These are phyloP conservation scores for Aspidoscelis tigris DNA, from an alignment of 2,113 vertebrate genomes.

Conservation along the genomic window DNA sequence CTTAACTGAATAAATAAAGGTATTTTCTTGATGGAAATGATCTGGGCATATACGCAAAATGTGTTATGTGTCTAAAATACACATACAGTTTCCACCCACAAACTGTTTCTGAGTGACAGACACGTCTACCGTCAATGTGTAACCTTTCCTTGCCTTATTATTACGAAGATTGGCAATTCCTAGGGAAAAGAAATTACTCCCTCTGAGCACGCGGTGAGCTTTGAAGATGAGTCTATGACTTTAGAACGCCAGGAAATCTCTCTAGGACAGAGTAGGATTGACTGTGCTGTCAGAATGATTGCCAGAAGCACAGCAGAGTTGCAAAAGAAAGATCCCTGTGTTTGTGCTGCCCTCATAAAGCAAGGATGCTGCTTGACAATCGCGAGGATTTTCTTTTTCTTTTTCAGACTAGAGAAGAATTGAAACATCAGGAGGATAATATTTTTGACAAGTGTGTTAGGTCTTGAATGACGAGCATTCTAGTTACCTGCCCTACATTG, in stretches of 20 bases:
- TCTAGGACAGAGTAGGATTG: constrained; percentile 18
- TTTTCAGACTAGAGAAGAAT: constrained; percentile 4
- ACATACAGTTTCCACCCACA: not conserved
- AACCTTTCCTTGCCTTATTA: constrained; percentile 21
- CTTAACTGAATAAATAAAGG: not conserved
- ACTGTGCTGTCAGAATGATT: constrained; percentile 31
- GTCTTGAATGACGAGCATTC: constrained; percentile 2
- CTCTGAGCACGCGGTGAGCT: constrained; percentile 5
- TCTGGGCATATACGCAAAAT: not conserved
- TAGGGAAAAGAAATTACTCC: not conserved
- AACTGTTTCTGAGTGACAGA: not conserved
- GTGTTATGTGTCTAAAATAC: not conserved
- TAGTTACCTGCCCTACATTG: not conserved
- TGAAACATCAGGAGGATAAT: constrained; percentile 12
- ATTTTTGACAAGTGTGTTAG: constrained; percentile 20
- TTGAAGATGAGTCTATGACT: constrained; percentile 23
- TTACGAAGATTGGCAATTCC: constrained; percentile 27
- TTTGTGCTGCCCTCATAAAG: constrained; percentile 25
- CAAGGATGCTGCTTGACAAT: constrained; percentile 12
- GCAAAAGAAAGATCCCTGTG: constrained; percentile 7
- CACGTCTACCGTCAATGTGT: not conserved
- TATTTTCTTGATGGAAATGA: not conserved
- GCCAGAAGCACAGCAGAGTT: constrained; percentile 4
- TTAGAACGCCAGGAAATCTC: constrained; percentile 20
- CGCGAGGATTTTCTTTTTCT: not conserved